These are phyloP conservation scores for Isoperla grammatica DNA, from an alignment of 2,888 invertebrate genomes.

Conservation along the genomic window DNA sequence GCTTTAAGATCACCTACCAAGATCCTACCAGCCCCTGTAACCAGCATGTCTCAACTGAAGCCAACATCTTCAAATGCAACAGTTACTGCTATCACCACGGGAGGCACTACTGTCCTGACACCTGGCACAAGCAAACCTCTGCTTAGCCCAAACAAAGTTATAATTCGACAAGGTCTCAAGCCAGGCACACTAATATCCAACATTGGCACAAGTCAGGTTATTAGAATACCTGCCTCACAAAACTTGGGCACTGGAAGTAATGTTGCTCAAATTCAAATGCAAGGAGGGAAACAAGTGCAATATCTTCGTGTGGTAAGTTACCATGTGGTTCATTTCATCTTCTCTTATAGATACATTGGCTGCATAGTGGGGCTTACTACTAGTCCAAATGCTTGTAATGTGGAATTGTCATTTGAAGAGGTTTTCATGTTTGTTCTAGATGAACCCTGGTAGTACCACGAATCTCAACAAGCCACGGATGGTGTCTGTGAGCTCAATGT, in stretches of 20 bases:
- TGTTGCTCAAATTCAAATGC: constrained; percentile 61
- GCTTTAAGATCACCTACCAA: constrained; percentile 63
- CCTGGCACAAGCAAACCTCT: constrained; percentile 18
- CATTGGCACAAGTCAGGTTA: constrained; percentile 42
- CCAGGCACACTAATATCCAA: constrained; percentile 37
- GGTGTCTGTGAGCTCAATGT: constrained; percentile 19
- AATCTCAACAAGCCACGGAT: constrained; percentile 28
- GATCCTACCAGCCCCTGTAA: constrained; percentile 57
- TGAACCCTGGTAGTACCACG: too few species aligned
- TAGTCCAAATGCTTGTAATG: too few species aligned
- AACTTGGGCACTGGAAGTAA: constrained; percentile 42
- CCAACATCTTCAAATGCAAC: constrained; percentile 21
- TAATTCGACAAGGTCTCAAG: constrained; percentile 48
- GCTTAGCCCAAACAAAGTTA: constrained; percentile 48
- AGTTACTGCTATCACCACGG: constrained; percentile 17
- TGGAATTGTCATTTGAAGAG: too few species aligned
- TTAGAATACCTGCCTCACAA: constrained; percentile 48
- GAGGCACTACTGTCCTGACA: constrained; percentile 9
- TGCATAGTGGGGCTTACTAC: too few species aligned
- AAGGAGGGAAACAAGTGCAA: constrained; percentile 42
- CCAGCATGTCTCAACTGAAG: constrained; percentile 34
- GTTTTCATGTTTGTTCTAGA: too few species aligned
- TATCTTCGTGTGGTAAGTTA: constrained; percentile 64
- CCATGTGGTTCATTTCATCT: too few species aligned
- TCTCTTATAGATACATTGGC: too few species aligned